Conservation (phyloP, 2,888 invertebrate species). For the Seira sanloemensis region DNA sequence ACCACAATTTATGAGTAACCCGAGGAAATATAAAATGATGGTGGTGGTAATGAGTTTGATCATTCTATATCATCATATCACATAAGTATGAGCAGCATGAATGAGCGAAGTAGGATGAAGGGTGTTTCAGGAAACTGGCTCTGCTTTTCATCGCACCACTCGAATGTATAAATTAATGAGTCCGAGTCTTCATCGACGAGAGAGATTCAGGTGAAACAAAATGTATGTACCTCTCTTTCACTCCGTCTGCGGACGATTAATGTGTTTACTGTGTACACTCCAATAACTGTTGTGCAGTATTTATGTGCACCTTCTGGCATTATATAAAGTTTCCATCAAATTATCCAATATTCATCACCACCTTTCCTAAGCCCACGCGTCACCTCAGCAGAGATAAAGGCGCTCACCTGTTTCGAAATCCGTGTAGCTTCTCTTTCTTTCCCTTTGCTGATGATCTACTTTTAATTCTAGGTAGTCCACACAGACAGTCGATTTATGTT, state of each 20-base stretch:
- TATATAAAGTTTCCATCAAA: conserved; percentile 20
- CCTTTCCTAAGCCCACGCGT: conserved; percentile 58
- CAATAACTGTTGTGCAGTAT: conserved; percentile 2
- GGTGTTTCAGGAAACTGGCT: conserved; percentile 49
- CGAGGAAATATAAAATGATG: conserved; percentile 46
- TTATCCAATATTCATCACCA: conserved; percentile 60
- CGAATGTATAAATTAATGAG: conserved; percentile 38
- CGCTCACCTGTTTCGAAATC: not conserved
- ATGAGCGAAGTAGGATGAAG: not conserved
- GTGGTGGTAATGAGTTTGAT: conserved; percentile 56
- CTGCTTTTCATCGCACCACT: conserved; percentile 32
- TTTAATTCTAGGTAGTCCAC: conserved; percentile 51
- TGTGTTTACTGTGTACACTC: not conserved
- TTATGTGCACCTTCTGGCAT: conserved; percentile 43
- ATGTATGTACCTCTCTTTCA: no score
- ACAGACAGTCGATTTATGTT: conserved; percentile 48
- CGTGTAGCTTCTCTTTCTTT: conserved; percentile 1
- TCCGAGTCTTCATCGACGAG: not conserved
- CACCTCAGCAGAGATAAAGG: not conserved
- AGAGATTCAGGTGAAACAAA: not conserved
- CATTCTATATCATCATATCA: conserved; percentile 37
- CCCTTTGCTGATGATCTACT: conserved; percentile 50
- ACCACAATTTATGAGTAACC: conserved; percentile 55
- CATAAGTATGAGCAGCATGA: not conserved
- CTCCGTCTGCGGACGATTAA: not conserved